Evolutionary conservation across 2,888 invertebrate genomes (phyloP).

Genomic region (Acrocyrtus sp.): DNA sequence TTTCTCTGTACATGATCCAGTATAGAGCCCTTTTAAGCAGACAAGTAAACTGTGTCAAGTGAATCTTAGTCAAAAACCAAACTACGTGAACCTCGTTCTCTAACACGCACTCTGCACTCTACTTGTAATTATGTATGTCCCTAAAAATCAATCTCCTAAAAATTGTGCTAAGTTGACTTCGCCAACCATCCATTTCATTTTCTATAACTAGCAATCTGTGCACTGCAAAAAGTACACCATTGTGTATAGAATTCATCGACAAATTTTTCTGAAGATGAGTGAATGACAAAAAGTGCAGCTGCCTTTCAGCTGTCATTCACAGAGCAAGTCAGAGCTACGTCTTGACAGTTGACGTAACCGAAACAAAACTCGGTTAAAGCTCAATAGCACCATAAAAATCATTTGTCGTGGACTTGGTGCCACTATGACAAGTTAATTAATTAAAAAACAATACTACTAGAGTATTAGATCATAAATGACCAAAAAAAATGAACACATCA

Average conservation of each 20-base stretch:
- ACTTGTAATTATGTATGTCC: background rate
- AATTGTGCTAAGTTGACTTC: too few relatives aligned
- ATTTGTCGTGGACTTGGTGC: background rate
- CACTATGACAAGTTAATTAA: background rate
- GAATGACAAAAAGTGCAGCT: background rate
- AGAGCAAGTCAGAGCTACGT: background rate
- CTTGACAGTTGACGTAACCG: too few relatives aligned
- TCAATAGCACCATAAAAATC: conserved; percentile 1
- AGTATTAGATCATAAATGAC: too few relatives aligned
- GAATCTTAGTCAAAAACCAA: conserved; percentile 24
- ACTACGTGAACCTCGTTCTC: background rate
- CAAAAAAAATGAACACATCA: conserved; percentile 20
- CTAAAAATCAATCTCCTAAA: too few relatives aligned
- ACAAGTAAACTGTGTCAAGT: conserved; percentile 46
- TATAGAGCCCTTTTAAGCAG: conserved; percentile 57
- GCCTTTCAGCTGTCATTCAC: background rate
- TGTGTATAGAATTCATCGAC: background rate
- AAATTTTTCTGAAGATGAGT: too few relatives aligned
- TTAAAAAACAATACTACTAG: too few relatives aligned
- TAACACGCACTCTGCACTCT: background rate
- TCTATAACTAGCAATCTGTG: background rate
- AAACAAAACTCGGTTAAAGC: background rate
- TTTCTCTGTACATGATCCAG: conserved; percentile 57
- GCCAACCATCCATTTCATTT: too few relatives aligned
- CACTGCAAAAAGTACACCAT: background rate